phyloP scores from a whole-genome alignment of 2,113 vertebrate species.

The Antechinus stuartii region DNA sequence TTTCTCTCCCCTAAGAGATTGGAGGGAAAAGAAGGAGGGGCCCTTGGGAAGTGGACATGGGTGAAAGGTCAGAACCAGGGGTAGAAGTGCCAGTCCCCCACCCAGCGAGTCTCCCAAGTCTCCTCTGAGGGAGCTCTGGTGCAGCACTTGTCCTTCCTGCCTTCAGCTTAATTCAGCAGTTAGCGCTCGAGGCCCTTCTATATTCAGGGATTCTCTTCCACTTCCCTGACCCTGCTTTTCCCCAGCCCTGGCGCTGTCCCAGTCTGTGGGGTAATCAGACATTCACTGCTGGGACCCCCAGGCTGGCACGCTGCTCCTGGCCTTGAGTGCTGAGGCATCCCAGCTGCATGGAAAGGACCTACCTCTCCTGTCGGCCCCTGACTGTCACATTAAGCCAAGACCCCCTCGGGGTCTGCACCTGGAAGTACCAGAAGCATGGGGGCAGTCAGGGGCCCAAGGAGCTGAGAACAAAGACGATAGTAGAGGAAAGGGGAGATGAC shows the following conservation, averaged over 20 bases:
- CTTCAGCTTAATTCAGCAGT: background rate
- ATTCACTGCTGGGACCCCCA: background rate
- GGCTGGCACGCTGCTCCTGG: background rate
- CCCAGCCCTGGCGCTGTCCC: background rate
- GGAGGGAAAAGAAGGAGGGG: background rate
- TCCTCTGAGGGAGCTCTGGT: background rate
- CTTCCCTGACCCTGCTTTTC: background rate
- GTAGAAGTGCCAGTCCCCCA: background rate
- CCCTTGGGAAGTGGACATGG: background rate
- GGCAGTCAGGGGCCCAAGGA: too few species aligned
- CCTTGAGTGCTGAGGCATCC: background rate
- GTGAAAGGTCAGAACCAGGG: background rate
- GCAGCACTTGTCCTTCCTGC: background rate
- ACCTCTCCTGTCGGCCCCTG: background rate
- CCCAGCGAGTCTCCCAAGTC: background rate
- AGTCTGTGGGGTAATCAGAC: background rate
- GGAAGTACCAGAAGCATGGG: too few species aligned
- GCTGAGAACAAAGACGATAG: too few species aligned
- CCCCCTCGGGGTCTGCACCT: background rate
- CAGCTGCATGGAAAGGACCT: background rate
- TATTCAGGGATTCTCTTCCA: background rate
- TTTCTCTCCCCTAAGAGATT: background rate
- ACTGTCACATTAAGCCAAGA: background rate
- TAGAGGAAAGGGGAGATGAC: too few species aligned
- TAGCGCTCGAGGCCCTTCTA: too few species aligned